Evolutionary conservation across 2,113 vertebrate species (phyloP).

Genomic region (Callospermophilus lateralis): DNA sequence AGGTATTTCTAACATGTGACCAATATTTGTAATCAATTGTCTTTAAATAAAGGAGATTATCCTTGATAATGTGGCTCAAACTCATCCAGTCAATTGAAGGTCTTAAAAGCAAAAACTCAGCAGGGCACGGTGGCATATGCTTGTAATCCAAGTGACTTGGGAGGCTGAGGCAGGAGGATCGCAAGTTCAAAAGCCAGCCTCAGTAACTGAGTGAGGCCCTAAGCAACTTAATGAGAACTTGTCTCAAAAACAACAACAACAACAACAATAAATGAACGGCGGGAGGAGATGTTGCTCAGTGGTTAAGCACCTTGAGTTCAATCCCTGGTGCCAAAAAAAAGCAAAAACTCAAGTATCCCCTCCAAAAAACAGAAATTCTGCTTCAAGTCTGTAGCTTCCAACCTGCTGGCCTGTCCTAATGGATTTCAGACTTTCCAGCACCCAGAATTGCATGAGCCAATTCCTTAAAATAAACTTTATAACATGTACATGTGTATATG

Average conservation of each 20-base stretch:
- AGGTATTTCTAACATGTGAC: not conserved
- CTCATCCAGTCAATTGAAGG: not conserved
- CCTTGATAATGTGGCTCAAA: not conserved
- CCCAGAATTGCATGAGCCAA: not conserved
- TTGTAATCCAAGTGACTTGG: too few relatives aligned
- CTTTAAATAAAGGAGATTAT: not conserved
- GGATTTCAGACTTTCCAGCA: not conserved
- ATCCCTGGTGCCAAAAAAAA: too few relatives aligned
- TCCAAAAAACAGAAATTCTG: constrained; percentile 20
- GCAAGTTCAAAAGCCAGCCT: too few relatives aligned
- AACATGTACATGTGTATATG: not conserved
- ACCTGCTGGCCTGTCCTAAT: not conserved
- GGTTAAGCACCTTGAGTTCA: too few relatives aligned
- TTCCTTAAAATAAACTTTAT: constrained; percentile 9
- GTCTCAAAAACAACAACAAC: too few relatives aligned
- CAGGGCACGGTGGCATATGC: too few relatives aligned
- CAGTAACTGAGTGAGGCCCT: too few relatives aligned
- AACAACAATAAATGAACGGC: too few relatives aligned
- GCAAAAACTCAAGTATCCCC: not conserved
- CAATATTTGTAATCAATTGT: not conserved
- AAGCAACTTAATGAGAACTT: too few relatives aligned
- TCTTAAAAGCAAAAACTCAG: not conserved
- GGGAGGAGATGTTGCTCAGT: too few relatives aligned
- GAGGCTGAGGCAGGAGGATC: too few relatives aligned
- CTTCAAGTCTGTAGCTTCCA: not conserved